Base-by-base conservation (phyloP, 2,113 vertebrate genomes). In the Vidua macroura region DNA sequence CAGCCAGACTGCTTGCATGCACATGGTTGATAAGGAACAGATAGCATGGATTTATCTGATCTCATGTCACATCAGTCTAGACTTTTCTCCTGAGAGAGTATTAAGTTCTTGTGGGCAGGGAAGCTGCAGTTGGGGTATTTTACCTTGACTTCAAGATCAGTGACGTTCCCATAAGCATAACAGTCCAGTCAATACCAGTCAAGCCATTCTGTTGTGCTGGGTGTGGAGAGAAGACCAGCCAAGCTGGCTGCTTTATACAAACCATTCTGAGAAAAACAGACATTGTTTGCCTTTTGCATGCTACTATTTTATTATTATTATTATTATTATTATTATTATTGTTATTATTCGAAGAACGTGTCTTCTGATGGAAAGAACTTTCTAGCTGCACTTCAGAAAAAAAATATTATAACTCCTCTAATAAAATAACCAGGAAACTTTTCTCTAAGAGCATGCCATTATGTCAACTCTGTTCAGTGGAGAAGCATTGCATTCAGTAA, bases 401-500 rank as follows among this genome's bases (percentile, higher is more conserved):
- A 72, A 31, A 21, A 59, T 8, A 28, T 25, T 15, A 20, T 41
- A 69, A 60, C 33, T 49, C 16, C 62, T 86, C 78, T 94, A 79
- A 88, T 87, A 86, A 96, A 96, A 95, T 81, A 88, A 77, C 52
- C 51, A 68, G 70, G 59, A 88, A 96, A 83, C 89, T 96, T 97
- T 97, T 60, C 53, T 86, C 22, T 82, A 72, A 84, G 88, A 96
- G 82, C 41, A 59, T 84, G 86, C 93, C 86, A 89, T 95, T 92
- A 92, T 91, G 88, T 96, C 93, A 97, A 86, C 79, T 93, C 80
- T 92, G 92, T 80, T 94, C 92, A 84, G 83, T 1, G 2, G 75
- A 86, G 60, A 86, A 94, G 83, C 88, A 69, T 90, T 93, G 92
- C 86, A 94, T 93, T 97, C 55, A 2, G 94, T 96, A 96, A 97